phyloP scores from a whole-genome alignment of 2,888 invertebrate genomes.

The Oligia latruncula region DNA sequence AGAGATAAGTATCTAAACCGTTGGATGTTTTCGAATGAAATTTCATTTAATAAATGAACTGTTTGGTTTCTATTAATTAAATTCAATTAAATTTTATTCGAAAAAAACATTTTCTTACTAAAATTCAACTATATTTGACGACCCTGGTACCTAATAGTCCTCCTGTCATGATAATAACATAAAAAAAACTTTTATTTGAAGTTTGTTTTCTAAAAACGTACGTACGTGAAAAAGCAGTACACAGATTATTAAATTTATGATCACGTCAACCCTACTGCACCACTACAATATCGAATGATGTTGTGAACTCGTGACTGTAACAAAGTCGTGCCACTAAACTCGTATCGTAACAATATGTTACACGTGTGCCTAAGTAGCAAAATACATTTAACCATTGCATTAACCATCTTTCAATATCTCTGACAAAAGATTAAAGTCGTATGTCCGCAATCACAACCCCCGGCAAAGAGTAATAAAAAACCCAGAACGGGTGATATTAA shows the following conservation, averaged over 20 bases:
- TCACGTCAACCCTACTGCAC: background rate
- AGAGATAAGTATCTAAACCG: background rate
- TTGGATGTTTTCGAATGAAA: too few relatives aligned
- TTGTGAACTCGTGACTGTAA: background rate
- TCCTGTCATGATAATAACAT: too few relatives aligned
- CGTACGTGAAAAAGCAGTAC: background rate
- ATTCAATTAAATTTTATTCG: too few relatives aligned
- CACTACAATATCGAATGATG: background rate
- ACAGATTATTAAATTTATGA: background rate
- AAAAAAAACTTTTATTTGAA: too few relatives aligned
- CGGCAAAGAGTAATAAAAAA: conserved; percentile 56
- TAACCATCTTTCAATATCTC: background rate
- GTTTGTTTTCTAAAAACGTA: background rate
- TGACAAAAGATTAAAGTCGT: conserved; percentile 13
- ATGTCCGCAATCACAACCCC: conserved; percentile 16
- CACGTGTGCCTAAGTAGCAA: background rate
- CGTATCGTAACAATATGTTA: background rate
- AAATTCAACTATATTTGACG: too few relatives aligned
- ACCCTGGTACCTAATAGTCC: too few relatives aligned
- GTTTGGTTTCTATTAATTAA: too few relatives aligned
- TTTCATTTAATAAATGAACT: too few relatives aligned
- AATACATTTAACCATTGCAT: background rate
- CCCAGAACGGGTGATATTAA: conserved; percentile 67
- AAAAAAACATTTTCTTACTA: too few relatives aligned
- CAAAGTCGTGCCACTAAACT: conserved; percentile 8